Evolutionary conservation across 2,888 invertebrate species (phyloP).

Genomic region (Beris morrisii): DNA sequence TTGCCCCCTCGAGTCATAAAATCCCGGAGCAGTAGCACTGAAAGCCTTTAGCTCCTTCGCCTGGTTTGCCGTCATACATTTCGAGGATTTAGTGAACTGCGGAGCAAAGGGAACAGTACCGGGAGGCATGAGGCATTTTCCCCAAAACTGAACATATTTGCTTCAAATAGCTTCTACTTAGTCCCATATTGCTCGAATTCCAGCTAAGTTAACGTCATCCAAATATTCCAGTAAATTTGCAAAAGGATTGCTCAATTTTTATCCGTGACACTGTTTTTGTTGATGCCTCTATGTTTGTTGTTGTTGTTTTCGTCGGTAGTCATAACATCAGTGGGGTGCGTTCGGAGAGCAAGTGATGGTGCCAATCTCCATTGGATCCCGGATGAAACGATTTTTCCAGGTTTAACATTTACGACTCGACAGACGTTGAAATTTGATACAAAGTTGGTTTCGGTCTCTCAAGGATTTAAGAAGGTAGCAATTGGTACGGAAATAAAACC

Average conservation of each 20-base stretch:
- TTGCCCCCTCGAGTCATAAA: constrained; percentile 25
- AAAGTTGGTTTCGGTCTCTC: constrained; percentile 18
- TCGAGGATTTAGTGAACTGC: background rate
- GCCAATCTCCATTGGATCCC: constrained; percentile 8
- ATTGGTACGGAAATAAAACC: constrained; percentile 15
- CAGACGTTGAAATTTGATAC: constrained; percentile 22
- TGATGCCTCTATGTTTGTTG: no score
- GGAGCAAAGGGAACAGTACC: no score
- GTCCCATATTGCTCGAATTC: constrained; percentile 28
- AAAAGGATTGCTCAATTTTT: constrained; percentile 24
- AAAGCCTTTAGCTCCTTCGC: background rate
- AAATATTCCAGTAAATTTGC: constrained; percentile 29
- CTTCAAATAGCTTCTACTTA: constrained; percentile 28
- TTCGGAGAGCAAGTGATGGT: background rate
- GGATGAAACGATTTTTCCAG: constrained; percentile 13
- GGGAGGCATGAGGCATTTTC: background rate
- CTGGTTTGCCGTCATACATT: background rate
- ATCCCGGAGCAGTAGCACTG: constrained; percentile 12
- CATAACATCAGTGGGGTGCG: no score
- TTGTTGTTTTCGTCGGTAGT: no score
- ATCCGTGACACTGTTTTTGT: constrained; percentile 3
- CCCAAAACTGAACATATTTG: constrained; percentile 13
- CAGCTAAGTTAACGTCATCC: constrained; percentile 26
- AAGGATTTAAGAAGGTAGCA: constrained; percentile 19
- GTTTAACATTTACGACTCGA: constrained; percentile 25